Conservation (phyloP, 2,888 invertebrate species). For the Trichacis sp. region DNA sequence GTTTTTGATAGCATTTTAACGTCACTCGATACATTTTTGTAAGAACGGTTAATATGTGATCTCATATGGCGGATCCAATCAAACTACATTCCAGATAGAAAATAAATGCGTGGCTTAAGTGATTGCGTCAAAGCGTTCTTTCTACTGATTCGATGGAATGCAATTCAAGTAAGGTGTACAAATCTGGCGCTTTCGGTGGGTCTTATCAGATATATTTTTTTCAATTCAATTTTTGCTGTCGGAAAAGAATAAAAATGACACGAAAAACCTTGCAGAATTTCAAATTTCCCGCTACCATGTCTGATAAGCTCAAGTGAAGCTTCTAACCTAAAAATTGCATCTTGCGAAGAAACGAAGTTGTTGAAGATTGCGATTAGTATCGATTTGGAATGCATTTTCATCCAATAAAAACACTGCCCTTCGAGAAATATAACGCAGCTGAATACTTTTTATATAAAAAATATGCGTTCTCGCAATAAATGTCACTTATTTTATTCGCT, state of each 20-base stretch:
- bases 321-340: too few species aligned
- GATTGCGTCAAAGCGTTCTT: constrained; percentile 3
- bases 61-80: constrained; percentile 45
- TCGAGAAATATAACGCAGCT: background rate
- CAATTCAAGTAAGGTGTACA: too few species aligned
- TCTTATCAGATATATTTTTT: too few species aligned
- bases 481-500: background rate
- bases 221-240: too few species aligned
- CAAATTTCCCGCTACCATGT: too few species aligned
- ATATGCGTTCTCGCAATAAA: background rate
- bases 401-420: constrained; percentile 4
- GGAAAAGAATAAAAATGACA: too few species aligned
- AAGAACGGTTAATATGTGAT: constrained; percentile 43
- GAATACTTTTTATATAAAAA: background rate
- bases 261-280: too few species aligned
- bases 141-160: too few species aligned
- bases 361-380: too few species aligned
- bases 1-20: background rate
- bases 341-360: too few species aligned
- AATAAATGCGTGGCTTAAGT: constrained; percentile 3
- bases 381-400: background rate
- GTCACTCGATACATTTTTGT: background rate
- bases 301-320: too few species aligned
- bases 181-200: too few species aligned
- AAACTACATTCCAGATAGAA: background rate